phyloP scores from a whole-genome alignment of 2,113 vertebrate genomes.

The Marmota monax region DNA sequence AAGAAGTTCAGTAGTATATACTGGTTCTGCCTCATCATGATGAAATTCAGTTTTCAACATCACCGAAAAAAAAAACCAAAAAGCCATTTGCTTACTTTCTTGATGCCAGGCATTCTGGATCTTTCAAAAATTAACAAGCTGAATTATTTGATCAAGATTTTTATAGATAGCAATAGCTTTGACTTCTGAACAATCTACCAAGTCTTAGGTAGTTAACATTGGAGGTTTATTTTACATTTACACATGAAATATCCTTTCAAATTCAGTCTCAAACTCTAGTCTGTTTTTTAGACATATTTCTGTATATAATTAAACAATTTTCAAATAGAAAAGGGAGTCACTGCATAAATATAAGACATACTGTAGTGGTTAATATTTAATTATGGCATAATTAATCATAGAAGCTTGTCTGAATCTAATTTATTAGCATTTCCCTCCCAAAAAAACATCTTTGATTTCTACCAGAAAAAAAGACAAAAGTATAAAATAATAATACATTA shows the following conservation, averaged over 20 bases:
- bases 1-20: background rate
- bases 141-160: slow-evolving; percentile 43
- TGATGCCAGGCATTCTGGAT: background rate
- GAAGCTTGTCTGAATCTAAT: slow-evolving; percentile 56
- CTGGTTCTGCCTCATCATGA: background rate
- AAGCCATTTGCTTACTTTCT: background rate
- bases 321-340: slow-evolving; percentile 60
- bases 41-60: slow-evolving; percentile 17
- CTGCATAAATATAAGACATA: slow-evolving; percentile 70
- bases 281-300: slow-evolving; percentile 60
- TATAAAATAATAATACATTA: background rate
- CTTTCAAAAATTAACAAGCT: slow-evolving; percentile 24
- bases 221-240: slow-evolving; percentile 38
- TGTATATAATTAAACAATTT: slow-evolving; percentile 63
- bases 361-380: slow-evolving; percentile 80
- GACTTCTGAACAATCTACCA: slow-evolving; percentile 36
- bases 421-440: slow-evolving; percentile 31
- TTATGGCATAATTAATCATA: slow-evolving; percentile 75
- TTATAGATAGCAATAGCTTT: background rate
- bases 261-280: slow-evolving; percentile 49
- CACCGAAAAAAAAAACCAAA: background rate
- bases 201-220: background rate
- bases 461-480: slow-evolving; percentile 28
- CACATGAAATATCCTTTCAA: slow-evolving; percentile 58
- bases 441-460: slow-evolving; percentile 56